Base-by-base conservation (phyloP, 2,797 vertebrate genomes). In the Rhinella marina region DNA sequence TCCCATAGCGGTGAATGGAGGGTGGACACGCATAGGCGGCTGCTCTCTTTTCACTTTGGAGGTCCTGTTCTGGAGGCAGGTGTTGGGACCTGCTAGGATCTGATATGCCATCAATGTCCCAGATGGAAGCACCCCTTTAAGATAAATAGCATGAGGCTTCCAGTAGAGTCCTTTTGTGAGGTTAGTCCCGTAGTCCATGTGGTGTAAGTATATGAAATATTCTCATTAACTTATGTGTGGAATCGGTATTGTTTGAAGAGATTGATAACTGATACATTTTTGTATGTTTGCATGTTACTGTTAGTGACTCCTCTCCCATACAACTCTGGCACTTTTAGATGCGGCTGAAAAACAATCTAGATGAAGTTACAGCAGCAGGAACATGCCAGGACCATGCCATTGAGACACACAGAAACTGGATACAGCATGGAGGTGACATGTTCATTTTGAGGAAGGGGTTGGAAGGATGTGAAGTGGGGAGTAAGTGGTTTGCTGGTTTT, bases 341-440 rank as follows among this genome's bases (percentile, higher is more conserved):
- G 88, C 88, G 88, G 88, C 88, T 89, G 88, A 89, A 89, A 89
- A 86, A 84, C 88, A 89, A 87, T 89, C 88, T 89, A 89, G 88
- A 89, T 86, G 88, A 89, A 73, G 88, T 89, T 87, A 89, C 88
- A 84, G 85, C 88, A 87, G 81, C 88, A 86, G 88, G 88, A 79
- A 84, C 88, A 89, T 89, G 88, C 88, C 88, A 89, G 87, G 88
- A 89, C 88, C 88, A 89, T 89, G 88, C 75, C 66, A 89, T 89
- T 50, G 88, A 89, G 85, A 84, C 88, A 86, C 88, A 89, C 85
- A 89, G 88, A 89, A 86, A 72, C 88, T 89, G 88, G 88, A 89
- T 89, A 81, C 88, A 83, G 88, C 88, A 89, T 89, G 88, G 88
- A 89, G 88, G 88, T 89, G 88, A 89, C 88, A 89, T 89, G 88